Percentiles rank a stretch among this genome's conserved stretches.
phyloP scores from a whole-genome alignment of 64 coral and sea anemone genomes.

The Porites lutea region DNA sequence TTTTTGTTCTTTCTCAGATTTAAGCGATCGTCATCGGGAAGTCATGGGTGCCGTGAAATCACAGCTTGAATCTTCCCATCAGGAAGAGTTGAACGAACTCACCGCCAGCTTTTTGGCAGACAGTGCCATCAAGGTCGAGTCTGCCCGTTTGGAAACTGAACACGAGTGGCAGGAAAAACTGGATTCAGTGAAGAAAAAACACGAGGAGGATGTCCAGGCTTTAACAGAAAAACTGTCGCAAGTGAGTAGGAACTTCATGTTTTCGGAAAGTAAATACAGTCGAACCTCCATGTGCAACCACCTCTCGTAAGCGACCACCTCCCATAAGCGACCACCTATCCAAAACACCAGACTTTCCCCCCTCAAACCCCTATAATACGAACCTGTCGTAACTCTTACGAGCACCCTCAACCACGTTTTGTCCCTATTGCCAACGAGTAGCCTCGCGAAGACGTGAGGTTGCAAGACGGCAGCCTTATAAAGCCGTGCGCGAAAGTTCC shows the following conservation, averaged over 20 bases:
- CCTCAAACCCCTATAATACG: too few relatives aligned
- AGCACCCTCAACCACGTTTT: too few relatives aligned
- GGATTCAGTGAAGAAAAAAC: conserved; percentile 46
- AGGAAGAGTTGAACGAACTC: conserved; percentile 80
- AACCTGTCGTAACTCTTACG: too few relatives aligned
- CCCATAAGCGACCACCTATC: too few relatives aligned
- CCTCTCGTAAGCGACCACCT: too few relatives aligned
- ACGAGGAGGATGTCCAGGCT: conserved; percentile 25
- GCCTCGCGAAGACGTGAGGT: too few relatives aligned
- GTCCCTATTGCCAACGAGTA: too few relatives aligned
- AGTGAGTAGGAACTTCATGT: conserved; percentile 18
- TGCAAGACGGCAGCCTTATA: too few relatives aligned
- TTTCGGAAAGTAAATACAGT: too few relatives aligned
- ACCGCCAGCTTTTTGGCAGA: conserved; percentile 84
- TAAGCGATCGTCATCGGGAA: conserved; percentile 72
- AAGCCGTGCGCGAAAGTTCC: too few relatives aligned
- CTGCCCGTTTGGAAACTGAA: conserved; percentile 79
- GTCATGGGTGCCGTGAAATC: conserved; percentile 74
- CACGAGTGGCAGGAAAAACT: conserved; percentile 74
- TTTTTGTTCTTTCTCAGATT: conserved; percentile 46
- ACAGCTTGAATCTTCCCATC: conserved; percentile 75
- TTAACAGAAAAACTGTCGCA: conserved; percentile 58
- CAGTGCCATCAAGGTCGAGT: conserved; percentile 82
- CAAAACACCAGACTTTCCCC: too few relatives aligned
- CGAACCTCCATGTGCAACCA: too few relatives aligned